Percentiles rank a stretch among this genome's conserved stretches.
Conservation (phyloP, 2,797 vertebrate genomes). For the Gymnoscopelus braueri region DNA sequence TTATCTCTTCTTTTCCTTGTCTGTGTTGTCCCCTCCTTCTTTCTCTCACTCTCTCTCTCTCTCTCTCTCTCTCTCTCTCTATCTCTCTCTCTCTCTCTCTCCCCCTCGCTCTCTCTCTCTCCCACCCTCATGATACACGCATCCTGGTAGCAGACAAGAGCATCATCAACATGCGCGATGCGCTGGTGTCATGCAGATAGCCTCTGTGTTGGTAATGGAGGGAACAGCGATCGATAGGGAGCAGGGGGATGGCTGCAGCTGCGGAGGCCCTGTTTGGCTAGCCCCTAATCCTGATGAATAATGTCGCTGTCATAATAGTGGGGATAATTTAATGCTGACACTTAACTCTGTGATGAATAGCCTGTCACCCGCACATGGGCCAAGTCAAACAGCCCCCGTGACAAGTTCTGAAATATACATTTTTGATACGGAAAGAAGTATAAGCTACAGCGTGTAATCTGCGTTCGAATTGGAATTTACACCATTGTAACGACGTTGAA, state of each 20-base stretch:
- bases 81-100: slow-evolving; percentile 11
- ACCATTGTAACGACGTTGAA: too few species aligned
- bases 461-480: too few species aligned
- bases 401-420: slow-evolving; percentile 90
- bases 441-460: too few species aligned
- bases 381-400: slow-evolving; percentile 77
- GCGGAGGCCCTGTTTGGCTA: slow-evolving; percentile 78
- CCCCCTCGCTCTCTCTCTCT: slow-evolving; percentile 20
- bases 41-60: slow-evolving; percentile 17
- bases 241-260: slow-evolving; percentile 81
- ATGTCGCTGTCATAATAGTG: slow-evolving; percentile 96
- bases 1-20: slow-evolving; percentile 77
- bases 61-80: slow-evolving; percentile 12
- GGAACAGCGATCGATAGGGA: slow-evolving; percentile 87
- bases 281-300: slow-evolving; percentile 93
- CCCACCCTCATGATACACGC: slow-evolving; percentile 64
- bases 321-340: slow-evolving; percentile 94
- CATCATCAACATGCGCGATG: slow-evolving; percentile 88
- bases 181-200: slow-evolving; percentile 89
- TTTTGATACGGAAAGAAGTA: slow-evolving; percentile 43
- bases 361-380: slow-evolving; percentile 82
- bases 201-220: slow-evolving; percentile 84
- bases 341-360: slow-evolving; percentile 92
- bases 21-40: slow-evolving; percentile 58
- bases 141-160: slow-evolving; percentile 74